These are phyloP conservation scores for Scotopteryx bipunctaria DNA, from an alignment of 2,888 invertebrate species.

Conservation along the genomic window DNA sequence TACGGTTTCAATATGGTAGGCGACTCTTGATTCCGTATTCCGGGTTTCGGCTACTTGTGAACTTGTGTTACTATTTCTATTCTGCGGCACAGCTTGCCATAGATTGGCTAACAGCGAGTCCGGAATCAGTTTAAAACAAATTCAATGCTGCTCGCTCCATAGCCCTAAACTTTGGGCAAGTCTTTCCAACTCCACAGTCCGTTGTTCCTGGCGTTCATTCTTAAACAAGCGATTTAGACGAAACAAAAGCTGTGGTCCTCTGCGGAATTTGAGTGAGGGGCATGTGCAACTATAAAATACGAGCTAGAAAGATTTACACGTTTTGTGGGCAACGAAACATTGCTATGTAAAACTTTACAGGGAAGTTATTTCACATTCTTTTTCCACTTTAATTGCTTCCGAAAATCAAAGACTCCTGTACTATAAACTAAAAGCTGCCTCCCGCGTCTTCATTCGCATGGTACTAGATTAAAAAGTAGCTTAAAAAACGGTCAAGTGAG, in stretches of 20 bases:
- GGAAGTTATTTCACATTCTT: background rate
- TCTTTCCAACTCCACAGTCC: slow-evolving; percentile 58
- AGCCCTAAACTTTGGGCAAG: slow-evolving; percentile 64
- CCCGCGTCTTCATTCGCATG: no score
- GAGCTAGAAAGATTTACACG: background rate
- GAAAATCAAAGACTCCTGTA: background rate
- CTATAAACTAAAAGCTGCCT: background rate
- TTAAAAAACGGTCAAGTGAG: no score
- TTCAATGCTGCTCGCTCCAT: slow-evolving; percentile 62
- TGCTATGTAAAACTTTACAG: background rate
- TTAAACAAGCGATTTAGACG: slow-evolving; percentile 69
- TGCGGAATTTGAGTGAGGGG: slow-evolving; percentile 17
- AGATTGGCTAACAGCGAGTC: slow-evolving; percentile 21
- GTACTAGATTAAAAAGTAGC: no score
- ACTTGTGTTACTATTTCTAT: slow-evolving; percentile 41
- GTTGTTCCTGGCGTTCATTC: slow-evolving; percentile 63
- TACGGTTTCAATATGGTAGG: slow-evolving; percentile 48
- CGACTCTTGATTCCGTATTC: slow-evolving; percentile 47
- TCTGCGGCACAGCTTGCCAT: slow-evolving; percentile 45
- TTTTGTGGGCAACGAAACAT: background rate
- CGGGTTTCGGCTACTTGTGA: slow-evolving; percentile 59
- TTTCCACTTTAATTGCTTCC: no score
- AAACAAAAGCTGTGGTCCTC: slow-evolving; percentile 46
- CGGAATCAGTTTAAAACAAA: slow-evolving; percentile 66
- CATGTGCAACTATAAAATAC: slow-evolving; percentile 4